Base-by-base conservation (phyloP, 2,113 vertebrate species). In the Albula goreensis region DNA sequence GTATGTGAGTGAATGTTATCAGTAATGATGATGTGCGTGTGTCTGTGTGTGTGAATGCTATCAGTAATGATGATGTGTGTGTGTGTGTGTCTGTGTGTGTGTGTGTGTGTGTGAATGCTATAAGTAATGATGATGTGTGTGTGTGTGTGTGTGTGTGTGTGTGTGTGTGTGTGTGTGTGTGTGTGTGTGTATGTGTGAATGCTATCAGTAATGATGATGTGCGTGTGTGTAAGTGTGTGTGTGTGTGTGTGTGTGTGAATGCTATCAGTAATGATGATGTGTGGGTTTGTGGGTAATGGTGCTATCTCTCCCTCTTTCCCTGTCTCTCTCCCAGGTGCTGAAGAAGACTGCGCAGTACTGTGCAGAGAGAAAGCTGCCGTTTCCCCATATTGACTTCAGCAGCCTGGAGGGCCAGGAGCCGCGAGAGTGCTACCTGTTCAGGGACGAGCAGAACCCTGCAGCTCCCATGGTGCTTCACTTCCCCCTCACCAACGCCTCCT, bases 381-480 rank as follows among this genome's bases (percentile, higher is more conserved):
- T 95, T 88, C 94, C 94, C 10, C 82, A 41, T 15, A 89, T 89
- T 0, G 89, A 94, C 81, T 91, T 90, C 83, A 63, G 50, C 48
- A 60, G 60, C 15, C 81, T 92, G 49, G 78, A 84, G 31, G 84
- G 84, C 5, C 63, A 91, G 84, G 90, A 90, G 0, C 25, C 85
- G 15, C 88, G 81, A 63, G 94, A 94, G 81, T 86, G 93, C 25
- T 94, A 94, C 25, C 63, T 94, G 85, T 92, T 94, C 49, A 87
- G 89, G 78, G 93, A 94, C 31, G 53, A 89, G 48, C n/a, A 85
- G 0, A 91, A 93, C 85, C 88, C 90, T 10, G 57, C 83, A 2
- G 92, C 91, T 49, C 94, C 93, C 10, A 91, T 92, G 5, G 91
- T 95, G 79, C 70, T 93, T 81, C 91, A 92, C 81, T 92, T 94